These are phyloP conservation scores for Norana najaformis DNA, from an alignment of 2,888 invertebrate species.

Conservation along the genomic window DNA sequence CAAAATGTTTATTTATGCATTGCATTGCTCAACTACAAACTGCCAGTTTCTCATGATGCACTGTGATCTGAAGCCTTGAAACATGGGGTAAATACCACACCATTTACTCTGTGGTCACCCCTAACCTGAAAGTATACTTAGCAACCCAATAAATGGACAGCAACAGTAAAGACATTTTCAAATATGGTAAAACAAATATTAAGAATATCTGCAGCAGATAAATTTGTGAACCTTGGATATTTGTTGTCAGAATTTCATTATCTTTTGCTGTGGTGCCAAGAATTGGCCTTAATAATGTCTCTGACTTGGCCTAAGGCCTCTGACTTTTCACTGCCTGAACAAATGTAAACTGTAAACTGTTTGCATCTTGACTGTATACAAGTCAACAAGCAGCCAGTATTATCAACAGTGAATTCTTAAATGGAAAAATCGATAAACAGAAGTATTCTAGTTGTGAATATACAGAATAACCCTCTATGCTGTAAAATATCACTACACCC, in stretches of 20 bases:
- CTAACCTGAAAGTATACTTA: not conserved
- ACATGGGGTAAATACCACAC: not conserved
- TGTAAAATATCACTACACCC: not conserved
- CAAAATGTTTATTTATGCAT: not conserved
- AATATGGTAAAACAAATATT: not conserved
- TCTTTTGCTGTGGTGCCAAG: not conserved
- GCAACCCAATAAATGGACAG: not conserved
- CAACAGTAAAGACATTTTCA: not conserved
- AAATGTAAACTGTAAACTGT: not conserved
- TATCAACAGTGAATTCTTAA: not conserved
- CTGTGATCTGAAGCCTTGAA: not conserved
- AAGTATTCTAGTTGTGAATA: not conserved
- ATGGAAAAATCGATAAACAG: not conserved
- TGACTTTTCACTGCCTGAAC: not conserved
- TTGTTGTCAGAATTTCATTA: no score
- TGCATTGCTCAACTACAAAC: not conserved
- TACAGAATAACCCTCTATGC: not conserved
- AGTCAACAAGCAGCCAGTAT: not conserved
- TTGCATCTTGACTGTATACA: not conserved
- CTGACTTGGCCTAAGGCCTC: not conserved
- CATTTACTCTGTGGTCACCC: not conserved
- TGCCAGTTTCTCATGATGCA: conserved; percentile 2
- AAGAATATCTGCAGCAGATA: not conserved
- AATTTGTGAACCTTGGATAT: not conserved
- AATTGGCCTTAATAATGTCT: no score